Percentiles rank a stretch among this genome's conserved stretches.
Conservation (phyloP, 2,113 vertebrate genomes). For the Sceloporus tristichus region DNA sequence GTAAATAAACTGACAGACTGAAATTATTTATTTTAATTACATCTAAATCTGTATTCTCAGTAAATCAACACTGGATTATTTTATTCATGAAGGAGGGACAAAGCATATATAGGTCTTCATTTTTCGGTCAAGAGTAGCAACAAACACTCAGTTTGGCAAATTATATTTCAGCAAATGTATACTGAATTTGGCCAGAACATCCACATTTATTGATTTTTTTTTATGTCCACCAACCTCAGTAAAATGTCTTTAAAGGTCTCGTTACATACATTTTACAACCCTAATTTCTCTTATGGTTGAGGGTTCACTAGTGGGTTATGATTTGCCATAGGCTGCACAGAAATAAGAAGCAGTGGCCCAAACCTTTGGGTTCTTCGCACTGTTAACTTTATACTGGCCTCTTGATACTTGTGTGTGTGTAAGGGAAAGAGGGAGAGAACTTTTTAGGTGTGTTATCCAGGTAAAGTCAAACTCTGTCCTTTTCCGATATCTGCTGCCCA, state of each 20-base stretch:
- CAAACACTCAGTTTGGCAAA: background rate
- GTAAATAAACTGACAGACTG: constrained; percentile 46
- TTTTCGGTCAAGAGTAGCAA: constrained; percentile 12
- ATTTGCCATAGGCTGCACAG: background rate
- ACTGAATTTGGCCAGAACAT: background rate
- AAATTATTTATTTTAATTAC: constrained; percentile 34
- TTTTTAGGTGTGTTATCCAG: background rate
- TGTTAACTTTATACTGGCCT: too few species aligned
- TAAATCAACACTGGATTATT: background rate
- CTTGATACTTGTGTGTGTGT: too few species aligned
- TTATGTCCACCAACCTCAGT: constrained; percentile 8
- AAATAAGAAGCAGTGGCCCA: background rate
- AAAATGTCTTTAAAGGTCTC: background rate
- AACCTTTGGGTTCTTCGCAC: background rate
- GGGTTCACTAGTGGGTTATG: too few species aligned
- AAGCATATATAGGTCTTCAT: constrained; percentile 15
- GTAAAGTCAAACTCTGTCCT: background rate
- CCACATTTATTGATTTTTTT: rapidly evolving
- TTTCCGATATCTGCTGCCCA: background rate
- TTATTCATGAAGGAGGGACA: constrained; percentile 22
- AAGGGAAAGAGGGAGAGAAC: background rate
- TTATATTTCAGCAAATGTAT: background rate
- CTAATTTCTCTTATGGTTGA: background rate
- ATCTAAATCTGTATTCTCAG: constrained; percentile 1
- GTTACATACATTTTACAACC: background rate